Conservation (phyloP, 2,888 invertebrate species). For the Volucella zonaria region DNA sequence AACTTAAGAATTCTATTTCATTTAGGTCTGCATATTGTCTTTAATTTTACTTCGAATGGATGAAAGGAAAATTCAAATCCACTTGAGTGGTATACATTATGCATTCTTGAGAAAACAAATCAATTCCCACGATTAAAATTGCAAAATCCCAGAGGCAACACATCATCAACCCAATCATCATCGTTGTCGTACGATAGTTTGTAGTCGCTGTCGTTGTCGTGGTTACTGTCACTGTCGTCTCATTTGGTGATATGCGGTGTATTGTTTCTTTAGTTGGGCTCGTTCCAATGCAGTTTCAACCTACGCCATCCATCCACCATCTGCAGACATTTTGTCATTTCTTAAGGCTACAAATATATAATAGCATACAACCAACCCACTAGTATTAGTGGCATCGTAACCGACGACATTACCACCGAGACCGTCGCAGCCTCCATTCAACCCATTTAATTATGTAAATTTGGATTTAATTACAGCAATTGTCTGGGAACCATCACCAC, state of each 20-base stretch:
- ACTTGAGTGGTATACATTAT: constrained; percentile 30
- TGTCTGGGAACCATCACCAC: constrained; percentile 66
- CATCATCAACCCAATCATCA: constrained; percentile 31
- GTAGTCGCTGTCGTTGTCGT: constrained; percentile 9
- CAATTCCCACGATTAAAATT: constrained; percentile 57
- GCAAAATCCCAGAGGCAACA: constrained; percentile 58
- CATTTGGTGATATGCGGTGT: constrained; percentile 44
- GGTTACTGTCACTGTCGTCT: constrained; percentile 25
- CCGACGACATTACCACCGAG: constrained; percentile 28
- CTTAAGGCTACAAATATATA: constrained; percentile 25
- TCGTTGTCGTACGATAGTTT: constrained; percentile 9
- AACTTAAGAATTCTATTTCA: no score
- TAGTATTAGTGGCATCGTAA: not conserved
- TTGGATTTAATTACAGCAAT: constrained; percentile 71
- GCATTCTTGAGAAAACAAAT: constrained; percentile 33
- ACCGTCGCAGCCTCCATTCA: constrained; percentile 37
- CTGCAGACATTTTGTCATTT: constrained; percentile 69
- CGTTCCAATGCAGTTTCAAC: constrained; percentile 54
- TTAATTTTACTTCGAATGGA: no score
- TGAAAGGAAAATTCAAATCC: no score
- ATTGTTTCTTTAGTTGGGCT: constrained; percentile 51
- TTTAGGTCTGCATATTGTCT: no score
- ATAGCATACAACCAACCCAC: constrained; percentile 25
- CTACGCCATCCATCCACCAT: constrained; percentile 48
- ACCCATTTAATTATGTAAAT: constrained; percentile 71